Evolutionary conservation across 2,888 invertebrate species (phyloP), one percentile per base, ranked within the genome.

Genomic region (Brenthis ino): DNA sequence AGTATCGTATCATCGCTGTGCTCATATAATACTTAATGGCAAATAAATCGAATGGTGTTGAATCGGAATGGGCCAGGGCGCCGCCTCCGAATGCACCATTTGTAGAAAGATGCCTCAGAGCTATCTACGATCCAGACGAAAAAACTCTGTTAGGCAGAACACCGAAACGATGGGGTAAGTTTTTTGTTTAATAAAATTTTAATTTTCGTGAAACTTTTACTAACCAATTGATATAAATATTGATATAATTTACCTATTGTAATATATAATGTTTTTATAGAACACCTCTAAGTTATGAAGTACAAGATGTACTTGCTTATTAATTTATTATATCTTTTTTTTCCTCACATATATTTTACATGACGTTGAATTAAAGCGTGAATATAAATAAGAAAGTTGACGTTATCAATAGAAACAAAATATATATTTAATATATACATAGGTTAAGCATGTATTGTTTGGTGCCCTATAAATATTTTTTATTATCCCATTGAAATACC

Each of bases 111-210:
- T 69, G 85, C 0, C 79, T 80, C 11, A 85, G 81, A 63, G 81
- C 83, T 0, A 80, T 91, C 53, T 92, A 92, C 74, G 84, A 92
- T 71, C 85, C 85, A 6, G 85, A 87, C 0, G 91, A 92, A 16
- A 85, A 86, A 6, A 91, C 89, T 77, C 84, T 90, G 71, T 79
- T 91, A 33, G 92, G 92, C 43, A 77, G 92, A 24, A 92, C 92
- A 54, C 84, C 90, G 47, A 89, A 89, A 68, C 76, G 90, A 84
- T 92, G 92, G 92, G 92, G 92, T 92, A 75, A 88, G 91, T 82
- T 73, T 73, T 53, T 47, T 54, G 16, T 57, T 51, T 54, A 20
- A 16, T 54, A n/a, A 33, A 57, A 64, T 51, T 48, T 37, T 64
- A 57, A 33, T 64, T 67, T 54, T 3, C 11, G 20, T 55, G 37